Evolutionary conservation across 2,113 vertebrate genomes (phyloP).

Genomic region (Saguinus imperator): DNA sequence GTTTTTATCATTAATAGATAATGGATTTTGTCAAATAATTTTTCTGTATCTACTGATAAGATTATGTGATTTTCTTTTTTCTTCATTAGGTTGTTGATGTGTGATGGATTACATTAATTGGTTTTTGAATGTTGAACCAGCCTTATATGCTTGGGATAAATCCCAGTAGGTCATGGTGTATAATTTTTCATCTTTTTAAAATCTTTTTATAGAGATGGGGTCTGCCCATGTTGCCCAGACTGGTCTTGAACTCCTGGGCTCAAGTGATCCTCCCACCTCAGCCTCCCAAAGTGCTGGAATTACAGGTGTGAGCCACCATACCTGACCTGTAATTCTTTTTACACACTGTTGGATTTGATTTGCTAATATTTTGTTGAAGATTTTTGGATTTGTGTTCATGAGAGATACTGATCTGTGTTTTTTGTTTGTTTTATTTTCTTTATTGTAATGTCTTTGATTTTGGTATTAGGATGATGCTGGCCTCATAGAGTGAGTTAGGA

Average conservation of each 20-base stretch:
- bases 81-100: background rate
- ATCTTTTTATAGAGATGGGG: too few relatives aligned
- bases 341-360: background rate
- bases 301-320: too few relatives aligned
- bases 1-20: background rate
- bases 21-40: background rate
- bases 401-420: background rate
- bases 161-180: background rate
- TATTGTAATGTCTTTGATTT: background rate
- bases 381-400: background rate
- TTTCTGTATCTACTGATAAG: background rate
- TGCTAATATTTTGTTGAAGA: background rate
- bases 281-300: too few relatives aligned
- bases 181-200: too few relatives aligned
- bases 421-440: background rate
- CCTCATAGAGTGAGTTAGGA: background rate
- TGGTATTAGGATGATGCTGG: background rate
- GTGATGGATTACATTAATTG: background rate
- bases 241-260: too few relatives aligned
- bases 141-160: background rate
- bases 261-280: too few relatives aligned
- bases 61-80: background rate
- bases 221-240: too few relatives aligned
- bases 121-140: background rate
- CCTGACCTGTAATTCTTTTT: background rate